These are phyloP conservation scores for Deladenus siricidicola DNA, from an alignment of 2,888 invertebrate species.

Conservation along the genomic window DNA sequence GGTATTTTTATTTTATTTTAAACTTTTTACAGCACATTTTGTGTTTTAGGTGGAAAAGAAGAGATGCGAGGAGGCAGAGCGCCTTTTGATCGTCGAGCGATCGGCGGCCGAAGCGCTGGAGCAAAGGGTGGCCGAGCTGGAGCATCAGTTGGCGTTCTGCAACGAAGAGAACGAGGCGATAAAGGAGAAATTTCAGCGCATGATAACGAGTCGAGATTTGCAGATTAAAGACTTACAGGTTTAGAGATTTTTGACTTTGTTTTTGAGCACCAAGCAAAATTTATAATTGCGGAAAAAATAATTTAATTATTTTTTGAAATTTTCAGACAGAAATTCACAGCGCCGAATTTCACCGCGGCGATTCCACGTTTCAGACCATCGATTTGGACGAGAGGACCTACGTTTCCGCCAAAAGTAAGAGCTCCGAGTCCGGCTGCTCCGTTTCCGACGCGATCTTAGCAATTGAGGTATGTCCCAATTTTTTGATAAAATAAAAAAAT, in stretches of 20 bases:
- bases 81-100: slow-evolving; percentile 28
- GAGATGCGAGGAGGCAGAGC: slow-evolving; percentile 38
- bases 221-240: slow-evolving; percentile 40
- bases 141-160: slow-evolving; percentile 32
- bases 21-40: background rate
- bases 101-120: slow-evolving; percentile 18
- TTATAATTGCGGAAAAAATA: background rate
- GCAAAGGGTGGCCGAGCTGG: slow-evolving; percentile 18
- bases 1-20: too few species aligned
- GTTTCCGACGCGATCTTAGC: too few species aligned
- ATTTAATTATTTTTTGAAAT: background rate
- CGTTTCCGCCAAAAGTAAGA: background rate
- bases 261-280: too few species aligned
- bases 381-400: background rate
- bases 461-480: background rate
- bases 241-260: background rate
- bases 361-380: slow-evolving; percentile 4
- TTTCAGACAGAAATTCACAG: slow-evolving; percentile 3
- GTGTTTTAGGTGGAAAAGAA: slow-evolving; percentile 34
- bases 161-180: slow-evolving; percentile 39
- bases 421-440: background rate
- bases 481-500: too few species aligned
- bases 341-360: background rate
- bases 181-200: slow-evolving; percentile 28
- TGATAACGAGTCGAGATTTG: slow-evolving; percentile 37